Evolutionary conservation across 1,140 invertebrate genomes (phyloP), one percentile per base, ranked within the genome.

Genomic region (Drosophila tristis): DNA sequence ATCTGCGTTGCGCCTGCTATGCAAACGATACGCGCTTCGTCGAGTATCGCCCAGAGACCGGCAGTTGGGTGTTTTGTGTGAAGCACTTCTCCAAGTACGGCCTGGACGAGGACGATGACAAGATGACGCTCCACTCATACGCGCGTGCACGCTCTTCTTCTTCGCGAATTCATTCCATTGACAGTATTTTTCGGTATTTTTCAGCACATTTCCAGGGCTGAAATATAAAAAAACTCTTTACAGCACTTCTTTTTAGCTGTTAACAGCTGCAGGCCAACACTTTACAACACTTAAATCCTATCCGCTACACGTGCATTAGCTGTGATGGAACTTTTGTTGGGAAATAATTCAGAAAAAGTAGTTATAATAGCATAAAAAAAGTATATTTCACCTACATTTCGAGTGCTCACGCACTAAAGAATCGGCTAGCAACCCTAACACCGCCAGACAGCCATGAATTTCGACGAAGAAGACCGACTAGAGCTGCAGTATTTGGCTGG

Each of bases 401-500:
- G 9, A 68, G 64, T 70, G 66, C 66, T 13, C 3, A 25, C 43
- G 66, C 66, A 70, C 66, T 57, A 45, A 35, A 26, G 44, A 54
- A 26, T 16, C 15, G 35, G 26, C 6, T 35, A 13, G 29, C 51
- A 20, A 20, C 23, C n/a, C 15, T 11, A 25, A 29, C 11, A 39
- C 8, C 35, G 11, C 35, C 35, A 11, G 15, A 57, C 26, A 78
- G 64, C 39, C 65, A 91, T 91, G 89, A 80, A 79, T 67, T 89
- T 81, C 26, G 78, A 81, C 39, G 78, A 91, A 25, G 82, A 80
- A 16, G 87, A 91, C 51, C 65, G 56, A 16, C 62, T 91, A 51
- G 65, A 91, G 71, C 73, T 91, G 92, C 93, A 92, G 93, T 93
- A 63, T 61, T 74, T 92, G 71, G 85, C 91, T 29, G 95, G 95